Evolutionary conservation across 2,888 invertebrate genomes (phyloP), one percentile per base, ranked within the genome.

Genomic region (Selenia dentaria): DNA sequence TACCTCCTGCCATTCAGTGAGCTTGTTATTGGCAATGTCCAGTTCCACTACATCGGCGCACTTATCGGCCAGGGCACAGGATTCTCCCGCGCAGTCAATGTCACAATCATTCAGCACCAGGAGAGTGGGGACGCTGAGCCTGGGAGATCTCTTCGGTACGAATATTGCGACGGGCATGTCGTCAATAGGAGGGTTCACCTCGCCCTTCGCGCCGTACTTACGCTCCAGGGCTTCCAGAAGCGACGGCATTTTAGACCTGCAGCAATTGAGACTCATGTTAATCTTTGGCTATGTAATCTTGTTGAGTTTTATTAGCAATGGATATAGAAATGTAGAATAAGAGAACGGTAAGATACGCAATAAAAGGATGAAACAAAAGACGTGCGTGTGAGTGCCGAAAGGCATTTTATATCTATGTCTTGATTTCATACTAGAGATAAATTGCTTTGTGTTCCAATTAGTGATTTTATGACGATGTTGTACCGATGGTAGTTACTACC

Each of bases 41-140:
- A 98, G 92, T 81, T 98, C 98, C 63, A 96, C 95, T n/a, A 98
- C 98, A 64, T 95, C 94, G 38, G 95, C 94, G 77, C 97, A 97
- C 78, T 96, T 96, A 62, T 94, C 95, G 25, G 95, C 94, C 42
- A 97, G 92, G 51, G 93, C 94, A 52, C 94, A 93, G 38, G 95
- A 94, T 74, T 96, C 95, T 13, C 98, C 98, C 28, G 97, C 97
- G 70, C 95, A 94, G 73, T 96, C 95, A 57, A 98, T 98, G 79
- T 96, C 96, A 85, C 97, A 97, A 86, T 97, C 96, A 69, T 97
- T 97, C 42, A 98, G 93, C 58, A 97, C 96, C 67, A 98, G 91
- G 45, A 96, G 90, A 6, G 96, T 95, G 14, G 97, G 96, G 56
- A 97, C 95, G 67, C 94, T 93, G 70, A 91, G 79, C 53, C 96